phyloP scores from a whole-genome alignment of 2,797 vertebrate species.

The Pachyuromys duprasi region DNA sequence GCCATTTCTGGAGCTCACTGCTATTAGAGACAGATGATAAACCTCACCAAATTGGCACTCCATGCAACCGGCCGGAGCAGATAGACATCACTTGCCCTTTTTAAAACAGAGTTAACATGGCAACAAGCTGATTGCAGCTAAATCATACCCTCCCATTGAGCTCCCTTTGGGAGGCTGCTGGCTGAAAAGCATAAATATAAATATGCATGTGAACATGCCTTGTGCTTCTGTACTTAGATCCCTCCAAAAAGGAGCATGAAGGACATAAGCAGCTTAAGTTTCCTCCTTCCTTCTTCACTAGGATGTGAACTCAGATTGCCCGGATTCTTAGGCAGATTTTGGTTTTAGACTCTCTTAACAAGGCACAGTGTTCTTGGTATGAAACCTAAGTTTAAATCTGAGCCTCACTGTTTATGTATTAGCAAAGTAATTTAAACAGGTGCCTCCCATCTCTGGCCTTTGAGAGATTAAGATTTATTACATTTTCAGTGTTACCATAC shows the following conservation, averaged over 20 bases:
- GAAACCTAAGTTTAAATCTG: slow-evolving; percentile 6
- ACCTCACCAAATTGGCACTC: slow-evolving; percentile 61
- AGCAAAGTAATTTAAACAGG: neutral
- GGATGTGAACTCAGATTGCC: neutral
- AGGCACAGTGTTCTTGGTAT: neutral
- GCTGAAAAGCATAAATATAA: slow-evolving; percentile 66
- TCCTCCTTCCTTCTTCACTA: neutral
- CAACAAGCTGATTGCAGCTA: slow-evolving; percentile 83
- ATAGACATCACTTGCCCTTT: slow-evolving; percentile 73
- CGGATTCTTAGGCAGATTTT: neutral
- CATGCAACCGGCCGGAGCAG: slow-evolving; percentile 77
- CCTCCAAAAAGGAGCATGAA: neutral
- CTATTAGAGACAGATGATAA: slow-evolving; percentile 83
- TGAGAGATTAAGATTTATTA: neutral
- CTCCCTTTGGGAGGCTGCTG: slow-evolving; percentile 69
- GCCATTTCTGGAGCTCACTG: slow-evolving; percentile 81
- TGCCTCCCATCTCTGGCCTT: neutral
- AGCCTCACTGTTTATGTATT: neutral
- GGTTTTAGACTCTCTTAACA: slow-evolving; percentile 6
- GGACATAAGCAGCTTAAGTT: neutral
- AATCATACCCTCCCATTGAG: slow-evolving; percentile 78
- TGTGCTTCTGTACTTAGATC: slow-evolving; percentile 61
- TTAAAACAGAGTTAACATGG: slow-evolving; percentile 82
- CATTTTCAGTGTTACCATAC: neutral
- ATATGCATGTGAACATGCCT: slow-evolving; percentile 20